Evolutionary conservation across 2,888 invertebrate species (phyloP).

Genomic region (Lithophane semibrunnea): DNA sequence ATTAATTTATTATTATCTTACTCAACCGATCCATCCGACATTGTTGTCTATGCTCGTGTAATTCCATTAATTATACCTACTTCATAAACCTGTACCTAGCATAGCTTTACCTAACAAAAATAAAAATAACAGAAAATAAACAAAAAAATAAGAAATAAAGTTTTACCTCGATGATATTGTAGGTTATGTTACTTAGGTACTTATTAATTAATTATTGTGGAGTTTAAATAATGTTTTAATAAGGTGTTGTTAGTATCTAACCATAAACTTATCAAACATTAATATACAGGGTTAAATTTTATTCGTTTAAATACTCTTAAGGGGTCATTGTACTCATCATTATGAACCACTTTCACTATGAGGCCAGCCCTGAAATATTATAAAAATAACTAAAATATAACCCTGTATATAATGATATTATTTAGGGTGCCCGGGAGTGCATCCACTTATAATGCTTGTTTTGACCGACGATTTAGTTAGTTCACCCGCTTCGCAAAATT

Average conservation of each 20-base stretch:
- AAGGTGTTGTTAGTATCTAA: neutral
- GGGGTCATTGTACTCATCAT: no score
- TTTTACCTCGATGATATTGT: neutral
- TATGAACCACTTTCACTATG: no score
- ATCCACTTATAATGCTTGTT: neutral
- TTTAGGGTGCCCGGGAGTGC: no score
- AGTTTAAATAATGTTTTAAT: neutral
- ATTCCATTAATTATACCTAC: neutral
- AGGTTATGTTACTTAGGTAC: no score
- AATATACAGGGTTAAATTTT: no score
- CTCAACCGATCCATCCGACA: neutral
- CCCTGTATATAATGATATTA: no score
- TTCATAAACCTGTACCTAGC: neutral
- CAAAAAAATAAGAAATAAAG: neutral
- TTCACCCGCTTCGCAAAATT: neutral
- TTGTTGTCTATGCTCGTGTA: neutral
- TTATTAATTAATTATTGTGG: neutral
- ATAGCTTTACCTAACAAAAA: neutral
- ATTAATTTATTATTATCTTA: conserved; percentile 1
- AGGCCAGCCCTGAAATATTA: no score
- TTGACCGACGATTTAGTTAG: neutral
- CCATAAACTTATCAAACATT: neutral
- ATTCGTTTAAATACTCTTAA: no score
- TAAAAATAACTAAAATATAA: no score
- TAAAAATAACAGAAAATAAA: neutral